phyloP scores from a whole-genome alignment of 2,888 invertebrate genomes.

The Acronicta leporina region DNA sequence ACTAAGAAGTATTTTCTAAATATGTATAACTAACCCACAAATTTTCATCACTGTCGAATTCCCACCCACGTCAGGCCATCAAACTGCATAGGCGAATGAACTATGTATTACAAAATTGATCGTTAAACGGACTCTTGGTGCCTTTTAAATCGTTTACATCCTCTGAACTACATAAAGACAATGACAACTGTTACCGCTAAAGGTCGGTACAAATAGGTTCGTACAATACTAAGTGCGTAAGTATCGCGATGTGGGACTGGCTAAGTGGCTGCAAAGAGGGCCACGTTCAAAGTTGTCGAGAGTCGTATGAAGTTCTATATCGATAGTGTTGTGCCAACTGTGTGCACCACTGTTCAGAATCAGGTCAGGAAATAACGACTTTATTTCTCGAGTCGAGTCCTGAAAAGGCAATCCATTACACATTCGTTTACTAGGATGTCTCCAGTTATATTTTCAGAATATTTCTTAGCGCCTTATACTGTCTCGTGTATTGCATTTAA shows the following conservation, averaged over 20 bases:
- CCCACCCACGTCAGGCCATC: slow-evolving; percentile 47
- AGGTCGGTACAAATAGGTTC: slow-evolving; percentile 32
- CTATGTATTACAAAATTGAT: slow-evolving; percentile 50
- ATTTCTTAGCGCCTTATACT: slow-evolving; percentile 23
- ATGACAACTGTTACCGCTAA: slow-evolving; percentile 30
- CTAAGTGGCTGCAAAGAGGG: slow-evolving; percentile 49
- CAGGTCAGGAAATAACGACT: slow-evolving; percentile 34
- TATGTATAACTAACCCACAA: slow-evolving; percentile 9
- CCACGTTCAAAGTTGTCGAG: slow-evolving; percentile 35
- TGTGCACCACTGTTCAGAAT: slow-evolving; percentile 20
- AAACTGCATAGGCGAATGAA: slow-evolving; percentile 44
- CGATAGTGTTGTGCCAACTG: slow-evolving; percentile 35
- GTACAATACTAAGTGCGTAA: slow-evolving; percentile 31
- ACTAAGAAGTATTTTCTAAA: slow-evolving; percentile 9
- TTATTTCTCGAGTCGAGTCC: slow-evolving; percentile 19
- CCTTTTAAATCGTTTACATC: slow-evolving; percentile 33
- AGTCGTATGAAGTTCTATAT: slow-evolving; percentile 24
- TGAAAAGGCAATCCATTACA: slow-evolving; percentile 31
- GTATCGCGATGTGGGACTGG: slow-evolving; percentile 39
- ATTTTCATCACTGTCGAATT: slow-evolving; percentile 21
- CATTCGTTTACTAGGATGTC: slow-evolving; percentile 23
- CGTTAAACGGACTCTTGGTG: slow-evolving; percentile 30
- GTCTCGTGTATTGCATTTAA: slow-evolving; percentile 36
- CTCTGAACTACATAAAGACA: slow-evolving; percentile 39
- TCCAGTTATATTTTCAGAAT: slow-evolving; percentile 10